Percentiles rank a stretch among this genome's conserved stretches.
phyloP scores from a whole-genome alignment of 2,113 vertebrate species.

The Ornithorhynchus anatinus region DNA sequence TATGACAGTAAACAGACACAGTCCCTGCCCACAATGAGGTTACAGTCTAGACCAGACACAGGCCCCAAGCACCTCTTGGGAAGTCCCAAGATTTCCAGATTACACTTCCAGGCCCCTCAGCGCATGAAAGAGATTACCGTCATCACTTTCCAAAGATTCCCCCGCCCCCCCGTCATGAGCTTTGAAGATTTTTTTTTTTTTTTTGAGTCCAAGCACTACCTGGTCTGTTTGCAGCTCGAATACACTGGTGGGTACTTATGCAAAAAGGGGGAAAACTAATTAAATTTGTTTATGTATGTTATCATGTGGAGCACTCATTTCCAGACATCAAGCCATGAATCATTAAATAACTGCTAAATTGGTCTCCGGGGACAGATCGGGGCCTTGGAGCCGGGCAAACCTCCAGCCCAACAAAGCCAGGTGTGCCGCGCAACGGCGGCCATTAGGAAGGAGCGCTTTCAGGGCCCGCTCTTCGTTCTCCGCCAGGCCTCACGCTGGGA shows the following conservation, averaged over 20 bases:
- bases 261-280: conserved; percentile 82
- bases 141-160: not conserved
- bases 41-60: too few species aligned
- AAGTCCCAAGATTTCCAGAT: too few species aligned
- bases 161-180: conserved; percentile 25
- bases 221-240: conserved; percentile 64
- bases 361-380: conserved; percentile 81
- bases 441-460: conserved; percentile 78
- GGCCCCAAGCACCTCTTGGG: too few species aligned
- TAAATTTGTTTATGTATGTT: conserved; percentile 95
- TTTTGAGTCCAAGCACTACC: conserved; percentile 59
- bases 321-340: conserved; percentile 91
- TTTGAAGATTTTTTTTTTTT: conserved; percentile 54
- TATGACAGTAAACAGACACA: too few species aligned
- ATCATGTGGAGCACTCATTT: conserved; percentile 90
- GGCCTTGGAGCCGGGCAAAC: conserved; percentile 54
- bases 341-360: conserved; percentile 94
- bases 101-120: conserved; percentile 3
- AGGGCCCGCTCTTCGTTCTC: conserved; percentile 71
- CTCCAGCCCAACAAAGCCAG: conserved; percentile 78
- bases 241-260: conserved; percentile 71
- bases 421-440: conserved; percentile 83
- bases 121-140: conserved; percentile 15
- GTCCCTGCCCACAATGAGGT: too few species aligned
- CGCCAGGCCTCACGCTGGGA: conserved; percentile 84